A percentile compares a stretch with the other conserved stretches of the same genome.
Conservation (phyloP, 2,888 invertebrate genomes). For the Cylindroiulus punctatus region DNA sequence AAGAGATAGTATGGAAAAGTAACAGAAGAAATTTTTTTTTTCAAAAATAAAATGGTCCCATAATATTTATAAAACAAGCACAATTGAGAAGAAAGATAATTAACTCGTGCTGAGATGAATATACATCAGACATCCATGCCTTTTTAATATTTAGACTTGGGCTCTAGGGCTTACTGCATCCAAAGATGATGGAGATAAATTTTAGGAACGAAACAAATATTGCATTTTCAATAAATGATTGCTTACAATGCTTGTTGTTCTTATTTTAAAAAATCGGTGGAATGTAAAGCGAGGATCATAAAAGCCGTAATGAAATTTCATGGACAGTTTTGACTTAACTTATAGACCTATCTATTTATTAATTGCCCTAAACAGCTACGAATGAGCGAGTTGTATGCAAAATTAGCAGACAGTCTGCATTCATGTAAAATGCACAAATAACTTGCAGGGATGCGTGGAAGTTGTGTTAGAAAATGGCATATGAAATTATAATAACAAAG, state of each 20-base stretch:
- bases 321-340: neutral
- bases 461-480: neutral
- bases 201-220: neutral
- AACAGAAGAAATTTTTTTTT: neutral
- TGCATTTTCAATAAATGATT: neutral
- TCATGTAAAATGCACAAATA: too few species aligned
- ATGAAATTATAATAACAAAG: neutral
- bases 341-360: neutral
- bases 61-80: neutral
- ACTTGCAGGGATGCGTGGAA: neutral
- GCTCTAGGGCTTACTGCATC: neutral
- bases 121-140: neutral
- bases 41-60: constrained; percentile 12
- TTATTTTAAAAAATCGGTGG: neutral
- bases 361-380: neutral
- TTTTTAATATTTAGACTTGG: neutral
- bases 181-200: neutral
- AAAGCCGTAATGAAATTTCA: neutral
- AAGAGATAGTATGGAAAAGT: neutral
- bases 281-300: constrained; percentile 29
- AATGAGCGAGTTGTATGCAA: neutral
- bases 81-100: neutral
- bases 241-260: neutral
- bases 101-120: neutral
- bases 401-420: too few species aligned